Percentiles rank a stretch among this genome's conserved stretches.
Conservation (phyloP, 2,113 vertebrate genomes). For the Anolis carolinensis region DNA sequence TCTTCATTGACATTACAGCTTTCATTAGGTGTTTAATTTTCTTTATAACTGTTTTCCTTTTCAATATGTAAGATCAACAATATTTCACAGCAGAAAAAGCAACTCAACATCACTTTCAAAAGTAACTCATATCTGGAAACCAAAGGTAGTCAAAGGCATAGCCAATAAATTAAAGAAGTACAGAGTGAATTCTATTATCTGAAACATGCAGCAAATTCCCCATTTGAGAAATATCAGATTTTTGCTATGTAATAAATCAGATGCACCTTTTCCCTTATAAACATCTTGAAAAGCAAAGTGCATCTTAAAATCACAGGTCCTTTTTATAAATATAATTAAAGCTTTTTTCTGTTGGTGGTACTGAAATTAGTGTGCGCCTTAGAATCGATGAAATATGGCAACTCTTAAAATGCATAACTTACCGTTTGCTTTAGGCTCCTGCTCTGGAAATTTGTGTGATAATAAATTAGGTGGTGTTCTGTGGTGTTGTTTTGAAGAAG, state of each 20-base stretch:
- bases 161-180: slow-evolving; percentile 1
- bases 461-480: not conserved
- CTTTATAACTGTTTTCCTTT: not conserved
- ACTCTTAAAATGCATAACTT: slow-evolving; percentile 1
- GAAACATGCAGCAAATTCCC: not conserved
- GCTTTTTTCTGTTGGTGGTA: no score
- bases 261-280: no score
- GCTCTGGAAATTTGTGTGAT: not conserved
- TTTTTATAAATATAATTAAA: no score
- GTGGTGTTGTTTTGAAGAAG: not conserved
- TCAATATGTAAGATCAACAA: not conserved
- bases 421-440: not conserved
- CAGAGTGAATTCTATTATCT: not conserved
- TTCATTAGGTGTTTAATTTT: not conserved
- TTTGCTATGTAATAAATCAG: not conserved
- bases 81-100: not conserved
- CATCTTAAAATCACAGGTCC: no score
- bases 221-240: not conserved
- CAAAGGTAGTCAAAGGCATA: slow-evolving; percentile 6
- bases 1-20: not conserved
- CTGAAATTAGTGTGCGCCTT: no score
- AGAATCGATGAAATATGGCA: no score
- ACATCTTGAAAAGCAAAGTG: no score
- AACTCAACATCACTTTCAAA: not conserved
- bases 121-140: not conserved